Base-by-base conservation (phyloP, 2,113 vertebrate species). In the Turdus rufiventris region DNA sequence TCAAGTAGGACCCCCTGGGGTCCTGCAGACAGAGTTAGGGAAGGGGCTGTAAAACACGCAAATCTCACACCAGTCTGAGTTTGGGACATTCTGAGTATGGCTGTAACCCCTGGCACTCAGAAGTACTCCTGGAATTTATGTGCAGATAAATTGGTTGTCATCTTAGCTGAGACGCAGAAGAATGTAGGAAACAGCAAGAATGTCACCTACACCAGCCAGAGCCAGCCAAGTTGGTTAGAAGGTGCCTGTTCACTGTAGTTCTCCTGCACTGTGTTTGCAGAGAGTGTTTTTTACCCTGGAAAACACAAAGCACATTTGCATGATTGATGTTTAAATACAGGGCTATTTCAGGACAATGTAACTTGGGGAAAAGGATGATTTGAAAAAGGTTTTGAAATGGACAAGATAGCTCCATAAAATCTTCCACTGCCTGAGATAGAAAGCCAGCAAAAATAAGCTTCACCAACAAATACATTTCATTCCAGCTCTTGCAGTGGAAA, bases 381-480 rank as follows among this genome's bases (percentile, higher is more conserved):
- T 8, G 47, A 86, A 91, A 90, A 65, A 36, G 12, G 14, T 34
- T 94, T 84, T 78, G 72, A 93, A 95, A 78, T 3, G 48, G 85
- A 90, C 79, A 68, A 90, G 90, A 86, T 56, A 96, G 48, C n/a
- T 85, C 57, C 85, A 88, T 70, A 90, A 92, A 93, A 88, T 84
- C 75, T 26, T 90, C 68, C 18, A 12, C 48, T 45, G 51, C 51
- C 72, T 21, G 38, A 88, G 86, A 93, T 6, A 7, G 63, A 92
- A 83, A 94, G 72, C 94, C 93, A 94, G 79, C 79, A 96, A 95
- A 91, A 95, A 84, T 57, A 78, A 95, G 12, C 75, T 47, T 95
- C 36, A 83, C 61, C 93, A 96, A 86, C 76, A 94, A 88, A 88
- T 50, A 56, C 38, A 87, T 78, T 91, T 95, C 57, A 84, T 88